Conservation (phyloP, 2,797 vertebrate species). For the Arctocebus calabarensis region DNA sequence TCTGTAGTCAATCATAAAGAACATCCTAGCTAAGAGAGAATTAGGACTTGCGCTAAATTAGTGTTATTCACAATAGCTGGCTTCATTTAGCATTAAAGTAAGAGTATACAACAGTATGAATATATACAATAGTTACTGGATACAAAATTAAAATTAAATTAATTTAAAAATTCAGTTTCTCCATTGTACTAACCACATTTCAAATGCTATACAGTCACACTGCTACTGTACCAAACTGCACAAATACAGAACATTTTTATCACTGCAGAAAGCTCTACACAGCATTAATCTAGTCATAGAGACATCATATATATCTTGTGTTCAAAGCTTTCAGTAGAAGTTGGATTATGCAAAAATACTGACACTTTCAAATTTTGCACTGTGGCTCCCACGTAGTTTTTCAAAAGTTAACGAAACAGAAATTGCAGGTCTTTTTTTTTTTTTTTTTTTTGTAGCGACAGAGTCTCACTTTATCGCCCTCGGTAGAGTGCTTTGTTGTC, state of each 20-base stretch:
- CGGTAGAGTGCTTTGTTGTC: no score
- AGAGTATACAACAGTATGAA: neutral
- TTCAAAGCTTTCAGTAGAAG: neutral
- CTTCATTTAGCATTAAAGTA: neutral
- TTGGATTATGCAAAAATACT: neutral
- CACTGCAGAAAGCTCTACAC: neutral
- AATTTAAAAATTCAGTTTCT: conserved; percentile 6
- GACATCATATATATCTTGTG: neutral
- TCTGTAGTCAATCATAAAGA: neutral
- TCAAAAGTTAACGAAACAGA: conserved; percentile 39
- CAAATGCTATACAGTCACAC: neutral
- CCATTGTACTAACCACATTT: neutral
- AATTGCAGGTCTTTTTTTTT: neutral
- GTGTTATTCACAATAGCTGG: neutral
- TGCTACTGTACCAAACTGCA: neutral
- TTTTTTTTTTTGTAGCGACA: no score
- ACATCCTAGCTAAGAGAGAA: conserved; percentile 13
- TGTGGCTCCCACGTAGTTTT: neutral
- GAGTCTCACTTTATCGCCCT: no score
- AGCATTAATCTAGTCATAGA: neutral
- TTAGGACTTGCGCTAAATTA: neutral
- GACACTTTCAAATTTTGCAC: conserved; percentile 38
- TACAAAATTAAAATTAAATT: conserved; percentile 11
- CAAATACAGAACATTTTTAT: neutral
- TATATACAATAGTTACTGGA: neutral